Conservation (phyloP, 2,797 vertebrate genomes). For the Silurus lanzhouensis region DNA sequence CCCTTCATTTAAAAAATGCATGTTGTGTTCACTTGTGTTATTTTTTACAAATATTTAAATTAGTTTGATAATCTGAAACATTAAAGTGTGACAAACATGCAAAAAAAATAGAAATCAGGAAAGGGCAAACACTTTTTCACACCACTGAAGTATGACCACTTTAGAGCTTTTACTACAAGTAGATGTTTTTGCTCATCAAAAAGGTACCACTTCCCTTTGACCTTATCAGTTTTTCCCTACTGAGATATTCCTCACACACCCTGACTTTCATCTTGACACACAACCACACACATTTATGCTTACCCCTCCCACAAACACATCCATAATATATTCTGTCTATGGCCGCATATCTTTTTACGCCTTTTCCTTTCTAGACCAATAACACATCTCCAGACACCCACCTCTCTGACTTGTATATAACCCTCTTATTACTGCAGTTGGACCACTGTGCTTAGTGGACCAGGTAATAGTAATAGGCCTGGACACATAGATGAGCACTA, state of each 20-base stretch:
- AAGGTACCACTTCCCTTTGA: constrained; percentile 43
- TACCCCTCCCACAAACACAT: constrained; percentile 27
- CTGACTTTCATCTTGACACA: constrained; percentile 34
- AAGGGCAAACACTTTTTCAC: too few species aligned
- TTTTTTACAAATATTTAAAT: too few species aligned
- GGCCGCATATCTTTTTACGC: neutral
- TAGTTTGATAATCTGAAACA: too few species aligned
- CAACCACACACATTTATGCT: constrained; percentile 31
- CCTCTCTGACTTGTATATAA: constrained; percentile 63
- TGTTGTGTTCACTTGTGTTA: too few species aligned
- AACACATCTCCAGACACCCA: constrained; percentile 45
- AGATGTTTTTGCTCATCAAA: neutral
- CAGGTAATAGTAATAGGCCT: neutral
- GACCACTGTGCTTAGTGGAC: neutral
- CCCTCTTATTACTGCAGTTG: neutral
- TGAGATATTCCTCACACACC: constrained; percentile 37
- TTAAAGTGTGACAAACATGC: too few species aligned
- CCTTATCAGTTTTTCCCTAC: constrained; percentile 55
- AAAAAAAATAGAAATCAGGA: too few species aligned
- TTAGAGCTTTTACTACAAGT: neutral
- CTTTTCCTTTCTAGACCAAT: constrained; percentile 66
- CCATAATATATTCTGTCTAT: neutral
- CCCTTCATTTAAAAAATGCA: too few species aligned
- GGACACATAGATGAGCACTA: constrained; percentile 20
- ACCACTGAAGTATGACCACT: neutral